Evolutionary conservation across 2,113 vertebrate species (phyloP), one percentile per base, ranked within the genome.

Genomic region (Nansenia antarctica): DNA sequence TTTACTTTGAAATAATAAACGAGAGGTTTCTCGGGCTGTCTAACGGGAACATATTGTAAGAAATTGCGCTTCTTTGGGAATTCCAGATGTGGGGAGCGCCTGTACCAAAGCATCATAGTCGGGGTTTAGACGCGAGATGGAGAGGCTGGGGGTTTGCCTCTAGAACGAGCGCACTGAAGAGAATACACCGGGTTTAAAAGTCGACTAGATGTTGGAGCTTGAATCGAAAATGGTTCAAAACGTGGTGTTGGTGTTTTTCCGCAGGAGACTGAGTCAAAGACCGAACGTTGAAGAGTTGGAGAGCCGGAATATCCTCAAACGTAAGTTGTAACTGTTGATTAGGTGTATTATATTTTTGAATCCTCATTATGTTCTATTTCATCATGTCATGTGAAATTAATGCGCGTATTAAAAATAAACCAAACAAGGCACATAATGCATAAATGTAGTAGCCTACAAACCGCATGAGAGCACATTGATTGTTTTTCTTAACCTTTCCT

Each of bases 261-360:
- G 95, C 93, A 99, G 97, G 93, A 93, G 97, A 88, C 91, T 99
- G 89, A 99, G 96, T 94, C 97, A 99, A 86, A 94, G 97, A 91
- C 97, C 97, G 1, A 95, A 95, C 18, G 96, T 97, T 79, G 97
- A 99, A 83, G 97, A 99, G 87, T 91, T 99, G 81, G 97, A 99
- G 92, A 92, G 97, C 85, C 92, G 97, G 64, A 99, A 99, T 80
- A 99, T 99, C 82, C 80, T 99, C 65, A 99, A 98, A 91, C 97
- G 97, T 99, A 79, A 98, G 97, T 97, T 72, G 9, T 49, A 5
- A 24, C 11, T 26, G 15, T 3, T 5, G 4, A n/a, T n/a, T n/a
- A n/a, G n/a, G n/a, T n/a, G n/a, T n/a, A n/a, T 55, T 30, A 81
- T 24, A 3, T 31, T 9, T 63, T 55, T 26, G 12, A 27, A 22